Base-by-base conservation (phyloP, 2,888 invertebrate species). In the Cheilosia urbana region DNA sequence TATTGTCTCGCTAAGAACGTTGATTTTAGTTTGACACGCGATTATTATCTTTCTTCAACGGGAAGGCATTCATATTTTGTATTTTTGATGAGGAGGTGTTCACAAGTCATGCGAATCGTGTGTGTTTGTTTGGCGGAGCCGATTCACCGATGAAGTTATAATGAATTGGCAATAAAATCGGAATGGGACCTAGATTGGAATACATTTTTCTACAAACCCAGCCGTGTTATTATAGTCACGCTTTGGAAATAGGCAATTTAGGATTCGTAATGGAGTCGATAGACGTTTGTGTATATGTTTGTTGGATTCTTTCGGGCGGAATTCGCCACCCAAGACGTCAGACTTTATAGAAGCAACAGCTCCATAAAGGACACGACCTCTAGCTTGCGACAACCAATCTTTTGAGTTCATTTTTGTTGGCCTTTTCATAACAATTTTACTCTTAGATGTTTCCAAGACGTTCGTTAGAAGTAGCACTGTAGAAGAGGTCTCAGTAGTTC, bases 21-120 rank as follows among this genome's bases (percentile, higher is more conserved):
- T 66, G 71, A 80, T 85, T 85, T 66, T 42, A 19, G 58, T 34
- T 53, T 71, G 72, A 77, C 85, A 85, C 40, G 85, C 85, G 76
- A 85, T 68, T 77, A 58, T 76, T 77, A 60, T 77, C 60, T 82
- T 45, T 65, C 34, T 42, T 17, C 69, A 42, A 55, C 34, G 51
- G 42, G 24, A 68, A 37, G 45, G 53, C 11, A 27, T 40, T 69
- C 45, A 40, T 47, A 57, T 27, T 45, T 24, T 42, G 42, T 15
- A 21, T 42, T n/a, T 30, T 6, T 45, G 40, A 57, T 13, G 40
- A 60, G 55, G 21, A 53, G 47, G 63, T 63, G 62, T 62, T n/a
- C 62, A 62, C 15, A 45, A 47, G 24, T 62, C 42, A 45, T 72
- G 49, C 55, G 49, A 27, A 57, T 55, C 17, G 21, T 13, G 24